A percentile compares a stretch with the other conserved stretches of the same genome.
Evolutionary conservation across 2,888 invertebrate genomes (phyloP).

Genomic region (Spodoptera picta): DNA sequence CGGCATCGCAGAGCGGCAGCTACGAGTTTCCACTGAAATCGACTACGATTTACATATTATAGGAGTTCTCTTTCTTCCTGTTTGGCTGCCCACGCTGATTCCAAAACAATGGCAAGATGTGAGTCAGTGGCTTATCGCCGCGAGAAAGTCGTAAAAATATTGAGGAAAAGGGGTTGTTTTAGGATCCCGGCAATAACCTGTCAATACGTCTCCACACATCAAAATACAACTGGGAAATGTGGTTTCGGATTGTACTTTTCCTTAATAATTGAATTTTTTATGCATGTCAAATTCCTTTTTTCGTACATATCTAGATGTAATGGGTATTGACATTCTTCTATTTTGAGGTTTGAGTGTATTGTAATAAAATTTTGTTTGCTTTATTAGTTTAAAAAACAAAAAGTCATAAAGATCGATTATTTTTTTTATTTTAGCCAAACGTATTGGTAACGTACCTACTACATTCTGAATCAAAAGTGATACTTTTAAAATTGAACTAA

Average conservation of each 20-base stretch:
- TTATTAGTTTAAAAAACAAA: no score
- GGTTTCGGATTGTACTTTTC: slow-evolving; percentile 2
- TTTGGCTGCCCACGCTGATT: slow-evolving; percentile 20
- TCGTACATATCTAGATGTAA: no score
- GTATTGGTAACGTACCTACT: no score
- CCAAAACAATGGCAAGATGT: slow-evolving; percentile 24
- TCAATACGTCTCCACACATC: slow-evolving; percentile 17
- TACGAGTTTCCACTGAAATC: slow-evolving; percentile 81
- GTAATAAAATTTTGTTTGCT: no score
- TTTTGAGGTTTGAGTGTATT: no score
- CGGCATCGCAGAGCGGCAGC: slow-evolving; percentile 77
- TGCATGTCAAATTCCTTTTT: no score
- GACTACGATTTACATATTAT: slow-evolving; percentile 78
- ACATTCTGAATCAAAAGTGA: no score
- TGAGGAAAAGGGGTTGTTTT: slow-evolving; percentile 17
- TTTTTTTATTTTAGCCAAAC: no score
- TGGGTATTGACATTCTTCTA: no score
- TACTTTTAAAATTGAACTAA: no score
- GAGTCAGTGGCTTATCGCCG: slow-evolving; percentile 22
- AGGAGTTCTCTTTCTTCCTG: slow-evolving; percentile 66
- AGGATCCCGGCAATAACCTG: slow-evolving; percentile 20
- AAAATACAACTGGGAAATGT: slow-evolving; percentile 13
- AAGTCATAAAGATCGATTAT: no score
- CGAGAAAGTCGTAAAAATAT: slow-evolving; percentile 30
- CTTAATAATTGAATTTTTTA: slow-evolving; percentile 3